Evolutionary conservation across 2,113 vertebrate species (phyloP).

Genomic region (Rallus limicola): DNA sequence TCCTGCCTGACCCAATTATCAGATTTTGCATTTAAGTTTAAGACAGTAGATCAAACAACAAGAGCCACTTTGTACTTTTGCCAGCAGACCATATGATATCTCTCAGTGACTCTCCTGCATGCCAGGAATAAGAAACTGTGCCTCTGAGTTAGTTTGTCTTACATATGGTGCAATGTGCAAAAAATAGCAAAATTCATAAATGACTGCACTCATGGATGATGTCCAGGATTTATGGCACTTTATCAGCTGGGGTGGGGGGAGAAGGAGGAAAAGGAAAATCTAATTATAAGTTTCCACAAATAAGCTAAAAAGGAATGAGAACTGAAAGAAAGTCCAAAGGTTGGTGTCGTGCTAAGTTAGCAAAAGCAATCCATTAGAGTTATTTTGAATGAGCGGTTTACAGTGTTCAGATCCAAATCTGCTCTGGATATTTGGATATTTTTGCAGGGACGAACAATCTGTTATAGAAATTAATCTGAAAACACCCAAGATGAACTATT

Average conservation of each 20-base stretch:
- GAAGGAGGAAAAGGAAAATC: conserved; percentile 61
- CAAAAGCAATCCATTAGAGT: not conserved
- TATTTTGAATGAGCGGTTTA: not conserved
- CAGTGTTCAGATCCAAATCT: not conserved
- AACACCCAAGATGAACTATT: not conserved
- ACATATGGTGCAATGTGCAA: conserved; percentile 71
- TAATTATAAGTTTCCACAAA: conserved; percentile 70
- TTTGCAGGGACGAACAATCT: not conserved
- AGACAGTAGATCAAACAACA: conserved; percentile 86
- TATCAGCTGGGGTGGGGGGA: conserved; percentile 60
- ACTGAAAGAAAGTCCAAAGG: conserved; percentile 37
- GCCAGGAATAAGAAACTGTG: conserved; percentile 75
- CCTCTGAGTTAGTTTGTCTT: conserved; percentile 67
- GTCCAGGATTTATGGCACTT: conserved; percentile 70
- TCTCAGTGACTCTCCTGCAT: conserved; percentile 80
- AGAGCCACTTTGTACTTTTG: conserved; percentile 85
- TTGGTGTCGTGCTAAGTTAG: conserved; percentile 30
- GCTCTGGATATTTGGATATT: not conserved
- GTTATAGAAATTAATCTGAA: not conserved
- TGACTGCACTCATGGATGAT: conserved; percentile 44
- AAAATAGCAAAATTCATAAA: conserved; percentile 55
- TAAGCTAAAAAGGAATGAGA: conserved; percentile 53
- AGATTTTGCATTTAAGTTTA: conserved; percentile 85
- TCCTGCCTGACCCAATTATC: conserved; percentile 87
- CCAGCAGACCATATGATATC: conserved; percentile 88